Conservation (phyloP, 2,888 invertebrate species). For the Oscheius sp. region DNA sequence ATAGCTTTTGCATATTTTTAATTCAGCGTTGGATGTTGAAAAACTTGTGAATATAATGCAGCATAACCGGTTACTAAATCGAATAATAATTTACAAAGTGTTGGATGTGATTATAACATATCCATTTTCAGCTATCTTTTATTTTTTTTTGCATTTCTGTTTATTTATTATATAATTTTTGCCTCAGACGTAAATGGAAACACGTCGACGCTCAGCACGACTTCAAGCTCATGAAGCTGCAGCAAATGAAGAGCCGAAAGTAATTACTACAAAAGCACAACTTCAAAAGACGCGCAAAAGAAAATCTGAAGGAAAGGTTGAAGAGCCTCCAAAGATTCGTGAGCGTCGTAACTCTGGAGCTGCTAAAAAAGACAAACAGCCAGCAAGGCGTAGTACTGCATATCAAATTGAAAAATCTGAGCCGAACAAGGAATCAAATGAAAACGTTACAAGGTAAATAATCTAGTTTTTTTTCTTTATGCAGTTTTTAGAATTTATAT, state of each 20-base stretch:
- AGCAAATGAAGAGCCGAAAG: slow-evolving; percentile 8
- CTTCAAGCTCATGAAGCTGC: not conserved
- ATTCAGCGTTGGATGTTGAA: too few relatives aligned
- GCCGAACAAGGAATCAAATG: too few relatives aligned
- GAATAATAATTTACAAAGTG: too few relatives aligned
- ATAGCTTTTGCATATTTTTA: too few relatives aligned
- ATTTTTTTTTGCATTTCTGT: too few relatives aligned
- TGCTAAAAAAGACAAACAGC: not conserved
- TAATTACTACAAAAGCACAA: not conserved
- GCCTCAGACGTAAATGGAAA: not conserved
- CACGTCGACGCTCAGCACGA: slow-evolving; percentile 8
- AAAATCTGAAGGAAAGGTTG: not conserved
- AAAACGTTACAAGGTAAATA: too few relatives aligned
- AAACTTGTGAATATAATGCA: too few relatives aligned
- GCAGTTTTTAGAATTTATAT: not conserved
- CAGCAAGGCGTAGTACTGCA: not conserved
- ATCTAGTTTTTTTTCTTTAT: not conserved
- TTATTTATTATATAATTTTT: not conserved
- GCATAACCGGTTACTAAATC: too few relatives aligned
- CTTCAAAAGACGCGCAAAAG: not conserved
- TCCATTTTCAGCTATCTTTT: too few relatives aligned
- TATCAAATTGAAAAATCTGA: too few relatives aligned
- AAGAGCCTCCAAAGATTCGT: not conserved
- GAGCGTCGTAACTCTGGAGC: not conserved
- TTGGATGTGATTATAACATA: too few relatives aligned